Evolutionary conservation across 1,140 invertebrate species (phyloP), one percentile per base, ranked within the genome.

Genomic region (Euwallacea fornicatus): DNA sequence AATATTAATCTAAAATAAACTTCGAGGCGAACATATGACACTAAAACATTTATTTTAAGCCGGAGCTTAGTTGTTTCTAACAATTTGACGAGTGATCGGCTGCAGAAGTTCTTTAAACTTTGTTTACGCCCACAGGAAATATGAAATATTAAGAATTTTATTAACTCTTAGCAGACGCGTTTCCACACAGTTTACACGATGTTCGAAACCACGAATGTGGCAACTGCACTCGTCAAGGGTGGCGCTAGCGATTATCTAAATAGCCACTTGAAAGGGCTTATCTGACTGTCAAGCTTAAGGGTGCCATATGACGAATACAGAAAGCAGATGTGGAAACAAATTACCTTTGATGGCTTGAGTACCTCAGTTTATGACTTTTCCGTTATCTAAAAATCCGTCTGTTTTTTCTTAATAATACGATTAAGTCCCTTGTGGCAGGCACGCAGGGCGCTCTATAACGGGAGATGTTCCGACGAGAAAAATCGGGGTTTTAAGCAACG

Each of bases 291-390:
- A 63, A 47, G 11, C 61, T 44, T 11, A 21, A 63, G 76, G 76
- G 76, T 77, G 76, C 75, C 75, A 73, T 69, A 70, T 76, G 76
- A 77, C 73, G 72, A 73, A 74, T 74, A 77, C 69, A 75, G 69
- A 76, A 76, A 77, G 76, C 76, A 77, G 76, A 74, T 74, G 66
- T 74, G 33, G 70, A 67, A 69, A 74, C 21, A 69, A 62, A 56
- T 64, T 73, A 69, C 47, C 50, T 65, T 63, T 69, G 61, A 63
- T 46, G 61, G 43, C 44, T 63, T 15, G 47, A 63, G 61, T 63
- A 63, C 61, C 61, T 13, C n/a, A 42, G 15, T 63, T 71, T 71
- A 61, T 65, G 60, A 44, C 43, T 44, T 46, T 63, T 63, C 16
- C 42, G 46, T 63, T 63, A 63, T 63, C 61, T 63, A 46, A 63